Conservation (phyloP, 2,888 invertebrate genomes). For the Glaucopsyche alexis region DNA sequence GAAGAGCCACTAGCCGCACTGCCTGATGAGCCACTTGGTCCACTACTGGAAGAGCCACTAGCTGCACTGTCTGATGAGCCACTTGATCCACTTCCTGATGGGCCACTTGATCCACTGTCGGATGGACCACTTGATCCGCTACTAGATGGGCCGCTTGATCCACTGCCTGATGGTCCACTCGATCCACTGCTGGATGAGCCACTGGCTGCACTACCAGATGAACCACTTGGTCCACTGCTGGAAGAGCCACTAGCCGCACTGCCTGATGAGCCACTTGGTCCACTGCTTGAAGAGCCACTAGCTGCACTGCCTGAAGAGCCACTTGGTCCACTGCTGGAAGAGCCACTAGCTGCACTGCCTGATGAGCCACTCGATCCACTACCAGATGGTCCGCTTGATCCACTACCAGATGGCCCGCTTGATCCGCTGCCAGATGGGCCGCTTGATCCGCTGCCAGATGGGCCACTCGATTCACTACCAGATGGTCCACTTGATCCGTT, state of each 20-base stretch:
- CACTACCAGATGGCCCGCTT: not conserved
- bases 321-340: not conserved
- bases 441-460: no score
- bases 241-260: not conserved
- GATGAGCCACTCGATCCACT: not conserved
- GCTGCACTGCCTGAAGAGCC: not conserved
- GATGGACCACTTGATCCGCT: not conserved
- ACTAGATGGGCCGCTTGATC: not conserved
- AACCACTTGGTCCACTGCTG: not conserved
- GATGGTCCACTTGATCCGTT: not conserved
- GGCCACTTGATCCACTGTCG: not conserved
- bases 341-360: not conserved
- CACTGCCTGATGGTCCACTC: slow-evolving; percentile 7
- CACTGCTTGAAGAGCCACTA: not conserved
- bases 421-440: not conserved
- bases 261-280: not conserved
- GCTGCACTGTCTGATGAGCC: not conserved
- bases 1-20: not conserved
- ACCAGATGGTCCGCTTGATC: not conserved
- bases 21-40: no score
- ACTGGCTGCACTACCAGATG: not conserved
- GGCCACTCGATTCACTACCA: no score
- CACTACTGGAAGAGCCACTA: not conserved
- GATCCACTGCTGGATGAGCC: slow-evolving; percentile 16
- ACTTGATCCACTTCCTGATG: not conserved